Percentiles rank a stretch among this genome's conserved stretches.
These are phyloP conservation scores for Hypercompe scribonia DNA, from an alignment of 2,888 invertebrate genomes.

Conservation along the genomic window DNA sequence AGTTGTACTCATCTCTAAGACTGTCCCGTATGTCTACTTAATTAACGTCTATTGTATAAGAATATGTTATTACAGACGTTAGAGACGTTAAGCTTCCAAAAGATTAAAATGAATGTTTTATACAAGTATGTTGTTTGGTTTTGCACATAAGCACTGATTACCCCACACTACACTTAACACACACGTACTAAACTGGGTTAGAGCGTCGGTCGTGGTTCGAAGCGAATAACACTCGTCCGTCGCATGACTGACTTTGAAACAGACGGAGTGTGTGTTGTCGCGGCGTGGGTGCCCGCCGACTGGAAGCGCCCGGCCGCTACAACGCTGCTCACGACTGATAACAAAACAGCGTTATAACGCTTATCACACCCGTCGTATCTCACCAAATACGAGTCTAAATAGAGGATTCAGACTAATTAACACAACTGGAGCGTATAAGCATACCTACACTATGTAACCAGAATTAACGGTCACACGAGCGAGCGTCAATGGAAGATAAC, in stretches of 20 bases:
- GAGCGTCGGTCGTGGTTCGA: conserved; percentile 14
- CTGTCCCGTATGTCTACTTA: conserved; percentile 83
- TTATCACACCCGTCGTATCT: conserved; percentile 46
- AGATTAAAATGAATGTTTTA: conserved; percentile 73
- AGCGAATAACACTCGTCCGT: conserved; percentile 16
- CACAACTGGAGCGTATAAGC: conserved; percentile 24
- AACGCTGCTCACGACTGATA: conserved; percentile 36
- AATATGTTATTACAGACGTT: conserved; percentile 62
- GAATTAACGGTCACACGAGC: conserved; percentile 2
- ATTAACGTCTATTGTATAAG: conserved; percentile 76
- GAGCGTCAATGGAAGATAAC: conserved; percentile 11
- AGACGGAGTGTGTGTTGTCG: conserved; percentile 17
- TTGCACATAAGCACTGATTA: conserved; percentile 47
- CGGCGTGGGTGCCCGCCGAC: conserved; percentile 40
- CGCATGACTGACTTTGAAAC: conserved; percentile 22
- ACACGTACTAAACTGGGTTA: conserved; percentile 33
- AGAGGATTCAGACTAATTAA: conserved; percentile 33
- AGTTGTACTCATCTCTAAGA: conserved; percentile 81
- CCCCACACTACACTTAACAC: conserved; percentile 44
- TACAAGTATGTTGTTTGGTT: conserved; percentile 66
- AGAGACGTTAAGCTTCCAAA: conserved; percentile 70
- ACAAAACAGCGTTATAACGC: conserved; percentile 27
- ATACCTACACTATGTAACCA: conserved; percentile 34
- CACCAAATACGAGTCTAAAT: conserved; percentile 38
- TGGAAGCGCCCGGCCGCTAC: conserved; percentile 30